Conservation (phyloP, 2,888 invertebrate genomes). For the Acrocera orbiculus region DNA sequence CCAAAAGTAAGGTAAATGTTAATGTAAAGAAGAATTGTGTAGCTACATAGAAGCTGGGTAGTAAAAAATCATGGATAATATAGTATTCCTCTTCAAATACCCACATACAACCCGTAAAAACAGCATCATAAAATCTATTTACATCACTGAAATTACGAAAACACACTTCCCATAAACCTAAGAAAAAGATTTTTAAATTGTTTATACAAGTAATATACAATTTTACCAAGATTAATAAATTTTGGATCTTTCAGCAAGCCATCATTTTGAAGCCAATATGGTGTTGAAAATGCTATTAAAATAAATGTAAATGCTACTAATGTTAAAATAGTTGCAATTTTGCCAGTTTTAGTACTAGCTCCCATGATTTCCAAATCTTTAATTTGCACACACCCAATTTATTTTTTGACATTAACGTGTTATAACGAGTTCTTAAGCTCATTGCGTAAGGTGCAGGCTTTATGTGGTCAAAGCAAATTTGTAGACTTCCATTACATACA, state of each 20-base stretch:
- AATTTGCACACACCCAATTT: too few species aligned
- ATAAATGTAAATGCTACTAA: constrained; percentile 50
- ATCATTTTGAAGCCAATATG: constrained; percentile 75
- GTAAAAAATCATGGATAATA: constrained; percentile 74
- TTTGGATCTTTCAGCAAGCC: constrained; percentile 58
- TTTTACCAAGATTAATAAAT: constrained; percentile 57
- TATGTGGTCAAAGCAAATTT: too few species aligned
- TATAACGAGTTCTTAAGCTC: too few species aligned
- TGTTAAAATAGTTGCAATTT: constrained; percentile 44
- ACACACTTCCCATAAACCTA: constrained; percentile 91
- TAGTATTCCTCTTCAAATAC: constrained; percentile 94
- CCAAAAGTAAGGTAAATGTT: constrained; percentile 61
- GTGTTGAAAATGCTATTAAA: constrained; percentile 66
- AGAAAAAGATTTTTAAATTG: constrained; percentile 16
- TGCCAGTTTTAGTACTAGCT: constrained; percentile 26
- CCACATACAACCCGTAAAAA: constrained; percentile 86
- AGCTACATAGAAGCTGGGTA: constrained; percentile 82
- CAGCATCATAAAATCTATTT: constrained; percentile 66
- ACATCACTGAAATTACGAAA: constrained; percentile 76
- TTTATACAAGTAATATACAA: neutral
- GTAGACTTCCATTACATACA: too few species aligned
- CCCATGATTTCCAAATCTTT: too few species aligned
- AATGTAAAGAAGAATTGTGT: constrained; percentile 90
- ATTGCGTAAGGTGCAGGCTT: too few species aligned
- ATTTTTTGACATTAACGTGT: too few species aligned